Base-by-base conservation (phyloP, 2,113 vertebrate species). In the Ginglymostoma cirratum region DNA sequence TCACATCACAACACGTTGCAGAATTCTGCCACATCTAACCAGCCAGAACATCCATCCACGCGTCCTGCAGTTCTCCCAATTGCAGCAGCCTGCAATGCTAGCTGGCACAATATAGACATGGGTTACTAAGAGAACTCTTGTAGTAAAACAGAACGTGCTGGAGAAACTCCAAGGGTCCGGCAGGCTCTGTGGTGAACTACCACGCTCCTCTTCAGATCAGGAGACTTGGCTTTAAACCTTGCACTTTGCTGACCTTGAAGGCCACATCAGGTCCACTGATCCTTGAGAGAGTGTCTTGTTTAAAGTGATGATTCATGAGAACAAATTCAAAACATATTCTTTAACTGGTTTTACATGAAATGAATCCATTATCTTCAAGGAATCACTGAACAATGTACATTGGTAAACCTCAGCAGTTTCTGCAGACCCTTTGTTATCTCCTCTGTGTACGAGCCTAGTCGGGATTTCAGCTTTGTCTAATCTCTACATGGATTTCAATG, bases 401-500 rank as follows among this genome's bases (percentile, higher is more conserved):
- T 70, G 69, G 94, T 76, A 17, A 70, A 72, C 17, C 94, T 45
- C 19, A 76, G 48, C 69, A 52, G 38, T 30, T 72, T 76, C 42
- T 52, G 42, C 34, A 70, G 93, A 94, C 94, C 55, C 55, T 12
- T 10, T 61, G 4, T 34, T 95, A 72, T 95, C 94, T 48, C 42
- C 85, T 67, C 1, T 7, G 96, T 21, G 94, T 72, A 3, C 96
- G 96, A 96, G 95, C 96, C 96, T 92, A 96, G 96, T 97, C 42
- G 85, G 0, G 8, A 96, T 96, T 80, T 38, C 96, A 96, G 96
- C 86, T 95, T 96, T 0, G 48, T n/a, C 96, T 76, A 97, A 95
- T 89, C 96, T 10, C 0, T 72, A 69, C 92, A 3, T 42, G 95
- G 96, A 89, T 96, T 96, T 83, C 96, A 96, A 96, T 96, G 97